Conservation (phyloP, 1,140 invertebrate species). For the Sycophaga agraensis region DNA sequence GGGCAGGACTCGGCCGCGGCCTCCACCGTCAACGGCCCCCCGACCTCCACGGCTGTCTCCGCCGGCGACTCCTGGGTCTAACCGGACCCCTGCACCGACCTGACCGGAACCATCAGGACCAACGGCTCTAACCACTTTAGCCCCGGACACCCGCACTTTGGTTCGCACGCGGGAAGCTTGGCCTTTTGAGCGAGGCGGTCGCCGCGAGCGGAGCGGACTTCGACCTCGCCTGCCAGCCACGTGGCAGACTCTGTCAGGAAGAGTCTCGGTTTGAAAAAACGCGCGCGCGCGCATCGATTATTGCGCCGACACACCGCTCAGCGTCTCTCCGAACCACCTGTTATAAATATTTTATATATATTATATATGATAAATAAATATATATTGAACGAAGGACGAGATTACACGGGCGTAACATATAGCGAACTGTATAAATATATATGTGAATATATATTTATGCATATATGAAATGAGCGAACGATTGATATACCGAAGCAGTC, state of each 20-base stretch:
- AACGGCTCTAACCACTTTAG: slow-evolving; percentile 43
- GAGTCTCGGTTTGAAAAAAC: too few species aligned
- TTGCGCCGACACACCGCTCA: not conserved
- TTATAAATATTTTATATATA: slow-evolving; percentile 25
- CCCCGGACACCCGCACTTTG: too few species aligned
- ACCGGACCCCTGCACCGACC: too few species aligned
- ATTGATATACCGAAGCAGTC: slow-evolving; percentile 6
- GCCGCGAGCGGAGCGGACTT: too few species aligned
- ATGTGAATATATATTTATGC: too few species aligned
- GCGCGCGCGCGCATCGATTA: slow-evolving; percentile 3
- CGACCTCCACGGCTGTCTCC: slow-evolving; percentile 51
- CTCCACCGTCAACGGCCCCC: slow-evolving; percentile 49
- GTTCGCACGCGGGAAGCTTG: too few species aligned
- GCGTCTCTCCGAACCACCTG: slow-evolving; percentile 2
- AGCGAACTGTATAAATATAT: too few species aligned
- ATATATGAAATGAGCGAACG: slow-evolving; percentile 18
- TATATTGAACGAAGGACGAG: slow-evolving; percentile 14
- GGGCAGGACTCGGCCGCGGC: slow-evolving; percentile 45
- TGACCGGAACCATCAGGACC: too few species aligned
- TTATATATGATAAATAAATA: slow-evolving; percentile 30
- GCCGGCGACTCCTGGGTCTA: slow-evolving; percentile 65
- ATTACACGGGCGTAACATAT: slow-evolving; percentile 20
- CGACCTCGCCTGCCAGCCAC: too few species aligned
- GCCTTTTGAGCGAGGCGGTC: too few species aligned
- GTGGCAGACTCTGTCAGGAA: too few species aligned